Base-by-base conservation (phyloP, 2,797 vertebrate genomes). In the Lacerta agilis region DNA sequence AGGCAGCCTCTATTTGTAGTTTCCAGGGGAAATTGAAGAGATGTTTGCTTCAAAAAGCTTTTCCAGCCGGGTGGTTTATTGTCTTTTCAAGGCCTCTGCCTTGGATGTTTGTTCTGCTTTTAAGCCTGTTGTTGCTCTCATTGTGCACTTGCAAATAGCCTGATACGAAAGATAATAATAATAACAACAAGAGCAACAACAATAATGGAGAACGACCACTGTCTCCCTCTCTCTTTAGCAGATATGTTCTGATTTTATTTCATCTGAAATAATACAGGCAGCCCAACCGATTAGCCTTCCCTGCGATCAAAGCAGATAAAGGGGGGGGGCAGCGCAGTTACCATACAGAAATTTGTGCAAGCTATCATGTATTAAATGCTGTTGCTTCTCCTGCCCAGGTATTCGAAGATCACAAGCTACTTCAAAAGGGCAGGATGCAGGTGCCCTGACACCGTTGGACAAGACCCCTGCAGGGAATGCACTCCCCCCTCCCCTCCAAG, bases 401-500 rank as follows among this genome's bases (percentile, higher is more conserved):
- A 20, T 0, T 6, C 1, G 67, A 86, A 92, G 75, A 72, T 3
- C 5, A 20, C n/a, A 4, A 0, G 64, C 7, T 33, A 5, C 18
- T 36, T 38, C 23, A 33, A 15, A 86, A 80, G 82, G 29, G 0
- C 1, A 75, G 29, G 41, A 0, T 55, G 8, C 2, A 58, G 77
- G 15, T 13, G 1, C 1, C 36, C 15, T 10, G 2, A 82, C 25
- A 83, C 61, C 15, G 20, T 41, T 66, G 23, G 4, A 29, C 11
- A 11, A 27, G 29, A 3, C 1, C 64, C 2, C 0, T n/a, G 36
- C 0, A n/a, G 83, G 86, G 69, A 87, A 0, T 0, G 1, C 7
- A 85, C 69, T 82, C 33, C 45, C 33, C 45, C 9, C 18, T 55
- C 49, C 43, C 17, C 71, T 66, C 75, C 64, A 88, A 87, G 25